A percentile compares a stretch with the other conserved stretches of the same genome.
These are phyloP conservation scores for Portunus trituberculatus DNA, from an alignment of 1,140 invertebrate species.

Conservation along the genomic window DNA sequence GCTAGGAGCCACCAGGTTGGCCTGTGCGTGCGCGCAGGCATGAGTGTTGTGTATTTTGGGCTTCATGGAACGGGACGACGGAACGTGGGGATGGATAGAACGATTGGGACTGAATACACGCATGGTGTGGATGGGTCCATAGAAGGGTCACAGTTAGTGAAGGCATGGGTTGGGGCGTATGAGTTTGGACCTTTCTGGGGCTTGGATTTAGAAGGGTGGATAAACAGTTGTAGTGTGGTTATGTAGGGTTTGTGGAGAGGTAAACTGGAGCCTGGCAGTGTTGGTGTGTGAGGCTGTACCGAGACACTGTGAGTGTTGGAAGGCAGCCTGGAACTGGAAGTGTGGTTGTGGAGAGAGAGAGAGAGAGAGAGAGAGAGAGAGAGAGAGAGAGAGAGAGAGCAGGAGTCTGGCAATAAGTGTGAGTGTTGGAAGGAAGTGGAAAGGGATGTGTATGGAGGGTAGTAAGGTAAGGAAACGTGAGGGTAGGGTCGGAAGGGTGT, in stretches of 20 bases:
- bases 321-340: background rate
- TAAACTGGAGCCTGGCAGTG: background rate
- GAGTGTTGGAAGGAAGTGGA: background rate
- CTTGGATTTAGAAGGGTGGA: background rate
- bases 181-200: no score
- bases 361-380: no score
- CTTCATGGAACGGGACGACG: no score
- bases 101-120: no score
- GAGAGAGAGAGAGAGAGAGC: no score
- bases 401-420: background rate
- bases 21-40: background rate
- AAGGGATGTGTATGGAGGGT: background rate
- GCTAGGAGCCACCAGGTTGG: background rate
- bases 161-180: no score
- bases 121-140: no score
- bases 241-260: background rate
- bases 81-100: no score
- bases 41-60: background rate
- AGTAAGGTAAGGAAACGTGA: background rate
- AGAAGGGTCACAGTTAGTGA: no score
- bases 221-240: background rate
- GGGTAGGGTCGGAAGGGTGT: background rate
- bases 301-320: no score
- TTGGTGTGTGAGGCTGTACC: background rate
- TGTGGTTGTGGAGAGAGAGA: background rate